These are phyloP conservation scores for Drosophila siamana DNA, from an alignment of 2,888 invertebrate genomes.

Conservation along the genomic window DNA sequence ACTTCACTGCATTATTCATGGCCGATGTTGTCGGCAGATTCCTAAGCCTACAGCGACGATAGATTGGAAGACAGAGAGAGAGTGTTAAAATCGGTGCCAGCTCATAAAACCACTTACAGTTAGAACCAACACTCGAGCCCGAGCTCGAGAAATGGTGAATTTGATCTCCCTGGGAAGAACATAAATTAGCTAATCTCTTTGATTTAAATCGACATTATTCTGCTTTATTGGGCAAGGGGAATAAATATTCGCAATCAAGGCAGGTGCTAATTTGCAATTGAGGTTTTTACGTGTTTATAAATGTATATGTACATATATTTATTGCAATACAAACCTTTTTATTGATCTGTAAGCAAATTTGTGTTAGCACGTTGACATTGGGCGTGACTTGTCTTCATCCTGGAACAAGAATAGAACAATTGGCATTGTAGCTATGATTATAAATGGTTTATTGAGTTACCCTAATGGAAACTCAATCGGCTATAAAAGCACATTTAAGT, in stretches of 20 bases:
- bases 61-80: constrained; percentile 34
- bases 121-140: constrained; percentile 14
- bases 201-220: neutral
- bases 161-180: constrained; percentile 35
- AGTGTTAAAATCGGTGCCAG: constrained; percentile 49
- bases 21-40: constrained; percentile 45
- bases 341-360: neutral
- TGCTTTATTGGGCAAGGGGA: neutral
- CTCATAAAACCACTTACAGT: constrained; percentile 33
- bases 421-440: neutral
- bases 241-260: neutral
- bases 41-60: constrained; percentile 6
- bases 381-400: neutral
- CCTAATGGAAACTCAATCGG: constrained; percentile 13
- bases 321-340: neutral
- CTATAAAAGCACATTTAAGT: constrained; percentile 13
- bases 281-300: no score
- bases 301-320: no score
- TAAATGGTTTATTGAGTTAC: constrained; percentile 11
- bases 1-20: constrained; percentile 75
- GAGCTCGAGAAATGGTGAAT: constrained; percentile 34
- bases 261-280: no score
- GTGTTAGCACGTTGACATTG: neutral
- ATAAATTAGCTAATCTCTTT: neutral
- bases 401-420: neutral